Evolutionary conservation across 2,888 invertebrate genomes (phyloP), one percentile per base, ranked within the genome.

Genomic region (Augiades crinisus): DNA sequence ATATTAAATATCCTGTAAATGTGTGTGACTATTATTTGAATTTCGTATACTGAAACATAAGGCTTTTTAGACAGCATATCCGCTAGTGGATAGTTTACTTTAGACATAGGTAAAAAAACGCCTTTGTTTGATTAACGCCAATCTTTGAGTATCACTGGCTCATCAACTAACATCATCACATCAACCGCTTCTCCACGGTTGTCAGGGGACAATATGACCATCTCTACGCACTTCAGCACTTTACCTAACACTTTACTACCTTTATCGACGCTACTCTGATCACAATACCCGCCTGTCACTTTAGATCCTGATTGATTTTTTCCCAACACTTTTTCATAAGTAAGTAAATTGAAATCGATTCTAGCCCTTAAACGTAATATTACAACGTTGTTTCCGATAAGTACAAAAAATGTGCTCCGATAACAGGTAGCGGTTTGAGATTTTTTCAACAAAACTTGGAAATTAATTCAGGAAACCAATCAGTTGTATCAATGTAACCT

Each of bases 281-380:
- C 55, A 89, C 86, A 89, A 89, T 75, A 62, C 62, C 31, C 54
- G 54, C 65, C 81, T 88, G 89, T 87, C 89, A 84, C 81, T 77
- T 74, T 65, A 70, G 70, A 70, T 76, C 83, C 85, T 85, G 86
- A 88, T 87, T 85, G 85, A 88, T 87, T 88, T 88, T 84, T 84
- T 86, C 70, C 68, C 54, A 41, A 27, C 57, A 63, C 68, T 73
- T 78, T 77, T 82, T 77, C 62, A 64, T 68, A 22, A 7, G 38
- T 36, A 45, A 33, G 33, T 52, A 52, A 52, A 52, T 52, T 52
- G 52, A 52, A 52, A 40, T 33, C 27, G 38, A 84, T 85, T 75
- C 66, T 74, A 79, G 75, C 59, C 60, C 54, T 47, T 53, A 51
- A 53, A 53, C 45, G 30, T 37, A 44, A 37, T 34, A 22, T 16